A percentile compares a stretch with the other conserved stretches of the same genome.
Conservation (phyloP, 2,113 vertebrate species). For the Coryphaenoides rupestris region DNA sequence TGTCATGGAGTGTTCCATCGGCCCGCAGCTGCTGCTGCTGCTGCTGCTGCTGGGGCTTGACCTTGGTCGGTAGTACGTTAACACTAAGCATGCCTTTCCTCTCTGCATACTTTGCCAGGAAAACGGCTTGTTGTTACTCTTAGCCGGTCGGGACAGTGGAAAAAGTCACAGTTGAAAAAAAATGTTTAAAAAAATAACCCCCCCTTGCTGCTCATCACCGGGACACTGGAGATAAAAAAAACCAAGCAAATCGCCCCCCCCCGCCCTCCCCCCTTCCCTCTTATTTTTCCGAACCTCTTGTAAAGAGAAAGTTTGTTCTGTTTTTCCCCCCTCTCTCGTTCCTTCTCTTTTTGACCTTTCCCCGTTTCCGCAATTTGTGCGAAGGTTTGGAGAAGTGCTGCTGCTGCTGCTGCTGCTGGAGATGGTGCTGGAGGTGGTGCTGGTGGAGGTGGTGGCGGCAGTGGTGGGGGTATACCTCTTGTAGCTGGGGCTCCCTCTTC, state of each 20-base stretch:
- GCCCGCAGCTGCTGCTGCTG: too few relatives aligned
- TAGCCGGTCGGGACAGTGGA: conserved; percentile 47
- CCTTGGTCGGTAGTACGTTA: conserved; percentile 25
- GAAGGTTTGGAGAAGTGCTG: not conserved
- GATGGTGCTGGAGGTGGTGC: too few relatives aligned
- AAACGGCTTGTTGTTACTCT: conserved; percentile 37
- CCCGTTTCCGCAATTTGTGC: conserved; percentile 1
- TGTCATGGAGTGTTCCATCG: conserved; percentile 7
- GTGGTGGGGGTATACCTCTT: too few relatives aligned
- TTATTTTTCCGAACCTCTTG: too few relatives aligned
- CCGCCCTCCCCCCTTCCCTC: too few relatives aligned
- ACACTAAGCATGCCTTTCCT: conserved; percentile 47
- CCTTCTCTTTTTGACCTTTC: not conserved
- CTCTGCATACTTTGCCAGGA: conserved; percentile 45
- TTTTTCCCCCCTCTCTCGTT: not conserved
- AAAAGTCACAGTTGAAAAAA: conserved; percentile 25
- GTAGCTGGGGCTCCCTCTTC: conserved; percentile 94
- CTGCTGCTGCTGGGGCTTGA: conserved; percentile 10
- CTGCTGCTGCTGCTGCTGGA: too few relatives aligned
- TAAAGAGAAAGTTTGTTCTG: too few relatives aligned
- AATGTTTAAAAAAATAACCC: too few relatives aligned
- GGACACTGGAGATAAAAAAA: conserved; percentile 12
- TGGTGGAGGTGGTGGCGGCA: too few relatives aligned
- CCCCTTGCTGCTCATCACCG: conserved; percentile 19
- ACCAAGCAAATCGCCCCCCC: conserved; percentile 35